Base-by-base conservation (phyloP, 2,888 invertebrate species). In the Eupithecia subfuscata region DNA sequence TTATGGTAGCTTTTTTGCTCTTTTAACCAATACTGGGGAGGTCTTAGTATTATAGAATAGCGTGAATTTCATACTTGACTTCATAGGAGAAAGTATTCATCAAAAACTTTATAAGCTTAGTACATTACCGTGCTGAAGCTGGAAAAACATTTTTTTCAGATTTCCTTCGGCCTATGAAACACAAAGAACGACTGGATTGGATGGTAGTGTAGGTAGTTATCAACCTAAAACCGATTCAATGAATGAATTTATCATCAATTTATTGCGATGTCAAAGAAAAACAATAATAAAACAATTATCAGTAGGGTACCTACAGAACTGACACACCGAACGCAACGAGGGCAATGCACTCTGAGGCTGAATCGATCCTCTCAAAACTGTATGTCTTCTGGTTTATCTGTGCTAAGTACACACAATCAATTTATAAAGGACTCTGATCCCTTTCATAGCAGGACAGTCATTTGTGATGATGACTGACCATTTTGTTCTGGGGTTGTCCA, bases 291-390 rank as follows among this genome's bases (percentile, higher is more conserved):
- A 84, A 85, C 83, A 86, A 85, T 83, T 86, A 84, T 85, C 84
- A 83, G 84, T 79, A n/a, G n/a, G n/a, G n/a, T n/a, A n/a, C n/a
- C n/a, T n/a, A 81, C 82, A 81, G 80, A 82, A 82, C 82, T 83
- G 86, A 56, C 52, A 56, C 52, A 84, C 82, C 85, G 85, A 83
- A 86, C 86, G 85, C 86, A 87, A 81, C 70, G 85, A 82, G 89
- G 88, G 84, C 90, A 87, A 84, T 87, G 90, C 86, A 88, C 90
- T 82, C 77, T 83, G 87, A 87, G 87, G 86, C 87, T 88, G 86
- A 87, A 87, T 87, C 85, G 88, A 86, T 85, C 85, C 82, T 84
- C 83, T 84, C 84, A 87, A 88, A 87, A 87, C 83, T 85, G 84
- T 84, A 88, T 89, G 88, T 89, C 86, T 86, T 84, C 80, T 81